These are phyloP conservation scores for Plebejus argus DNA, from an alignment of 2,888 invertebrate genomes.

Conservation along the genomic window DNA sequence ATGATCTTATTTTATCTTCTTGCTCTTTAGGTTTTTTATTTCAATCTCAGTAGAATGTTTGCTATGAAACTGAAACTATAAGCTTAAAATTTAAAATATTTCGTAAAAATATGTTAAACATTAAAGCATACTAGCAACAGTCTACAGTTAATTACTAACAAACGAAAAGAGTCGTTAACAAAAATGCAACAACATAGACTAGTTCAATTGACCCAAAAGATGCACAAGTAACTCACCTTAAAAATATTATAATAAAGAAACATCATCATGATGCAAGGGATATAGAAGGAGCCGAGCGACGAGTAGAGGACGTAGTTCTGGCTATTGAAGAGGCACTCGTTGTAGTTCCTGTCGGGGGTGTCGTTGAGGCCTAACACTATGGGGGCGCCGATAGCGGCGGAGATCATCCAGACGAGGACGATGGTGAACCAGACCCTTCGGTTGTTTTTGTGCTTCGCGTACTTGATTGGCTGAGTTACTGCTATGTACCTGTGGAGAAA, in stretches of 20 bases:
- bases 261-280: conserved; percentile 99
- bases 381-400: conserved; percentile 95
- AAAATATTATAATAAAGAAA: conserved; percentile 98
- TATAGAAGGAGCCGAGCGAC: conserved; percentile 98
- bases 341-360: conserved; percentile 89
- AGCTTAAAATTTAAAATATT: too few species aligned
- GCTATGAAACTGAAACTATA: too few species aligned
- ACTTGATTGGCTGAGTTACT: conserved; percentile 99
- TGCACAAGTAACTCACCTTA: conserved; percentile 85
- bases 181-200: too few species aligned
- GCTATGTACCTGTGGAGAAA: conserved; percentile 93
- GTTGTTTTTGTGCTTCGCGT: conserved; percentile 98
- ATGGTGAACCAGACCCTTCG: conserved; percentile 96
- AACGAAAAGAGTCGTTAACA: too few species aligned
- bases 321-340: conserved; percentile 97
- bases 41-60: too few species aligned
- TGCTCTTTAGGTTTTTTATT: too few species aligned
- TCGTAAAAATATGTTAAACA: too few species aligned
- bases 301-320: conserved; percentile 99
- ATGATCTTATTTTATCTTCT: too few species aligned
- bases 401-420: conserved; percentile 95
- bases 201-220: background rate
- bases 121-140: too few species aligned
- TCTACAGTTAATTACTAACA: too few species aligned
- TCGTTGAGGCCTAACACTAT: conserved; percentile 98